Evolutionary conservation across 1,140 invertebrate species (phyloP).

Genomic region (Tyrophagus putrescentiae): DNA sequence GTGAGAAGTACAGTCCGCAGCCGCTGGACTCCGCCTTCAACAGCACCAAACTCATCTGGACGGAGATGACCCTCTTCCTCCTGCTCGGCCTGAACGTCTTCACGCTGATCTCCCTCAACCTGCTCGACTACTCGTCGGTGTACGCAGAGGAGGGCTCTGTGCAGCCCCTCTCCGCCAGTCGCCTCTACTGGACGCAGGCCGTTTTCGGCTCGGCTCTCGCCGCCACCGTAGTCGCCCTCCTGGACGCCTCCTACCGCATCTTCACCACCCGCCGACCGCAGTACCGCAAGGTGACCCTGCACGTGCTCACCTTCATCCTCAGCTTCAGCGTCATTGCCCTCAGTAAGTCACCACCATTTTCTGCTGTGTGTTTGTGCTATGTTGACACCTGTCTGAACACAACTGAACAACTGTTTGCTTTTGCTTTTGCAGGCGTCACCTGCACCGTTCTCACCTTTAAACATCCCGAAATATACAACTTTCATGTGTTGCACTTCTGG

Average conservation of each 20-base stretch:
- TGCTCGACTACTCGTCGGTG: not conserved
- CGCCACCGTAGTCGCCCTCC: not conserved
- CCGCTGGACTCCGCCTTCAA: not conserved
- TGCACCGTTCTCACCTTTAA: too few species aligned
- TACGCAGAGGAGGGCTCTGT: not conserved
- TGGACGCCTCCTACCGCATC: not conserved
- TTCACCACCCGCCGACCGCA: not conserved
- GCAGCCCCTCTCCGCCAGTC: too few species aligned
- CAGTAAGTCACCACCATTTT: too few species aligned
- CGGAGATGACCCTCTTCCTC: not conserved
- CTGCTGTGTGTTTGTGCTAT: too few species aligned
- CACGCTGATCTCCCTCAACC: not conserved
- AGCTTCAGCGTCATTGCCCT: not conserved
- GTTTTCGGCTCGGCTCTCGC: not conserved
- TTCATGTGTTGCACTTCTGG: too few species aligned
- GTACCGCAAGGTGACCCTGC: not conserved
- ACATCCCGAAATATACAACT: too few species aligned
- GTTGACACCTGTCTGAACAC: too few species aligned
- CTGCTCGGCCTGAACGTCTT: not conserved
- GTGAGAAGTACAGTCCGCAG: not conserved
- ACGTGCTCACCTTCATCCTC: not conserved
- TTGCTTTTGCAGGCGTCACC: too few species aligned
- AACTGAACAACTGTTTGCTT: too few species aligned
- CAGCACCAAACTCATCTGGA: not conserved
- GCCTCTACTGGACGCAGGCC: not conserved